A percentile compares a stretch with the other conserved stretches of the same genome.
phyloP scores from a whole-genome alignment of 2,113 vertebrate genomes.

The Tragulus kanchil region DNA sequence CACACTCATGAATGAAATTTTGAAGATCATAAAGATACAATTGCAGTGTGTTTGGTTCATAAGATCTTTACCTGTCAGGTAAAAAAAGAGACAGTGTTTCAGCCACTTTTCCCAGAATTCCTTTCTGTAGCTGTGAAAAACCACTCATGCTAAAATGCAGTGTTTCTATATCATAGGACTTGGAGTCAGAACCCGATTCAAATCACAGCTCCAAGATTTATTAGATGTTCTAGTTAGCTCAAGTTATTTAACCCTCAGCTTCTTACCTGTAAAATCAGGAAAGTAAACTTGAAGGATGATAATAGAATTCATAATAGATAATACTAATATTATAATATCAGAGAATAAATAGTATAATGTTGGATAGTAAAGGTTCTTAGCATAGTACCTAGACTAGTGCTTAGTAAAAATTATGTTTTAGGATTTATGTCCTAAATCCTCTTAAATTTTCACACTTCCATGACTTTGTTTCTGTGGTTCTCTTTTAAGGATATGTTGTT shows the following conservation, averaged over 20 bases:
- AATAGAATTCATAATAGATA: neutral
- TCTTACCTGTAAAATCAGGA: neutral
- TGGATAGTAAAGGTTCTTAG: neutral
- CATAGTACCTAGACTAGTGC: neutral
- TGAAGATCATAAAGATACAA: conserved; percentile 21
- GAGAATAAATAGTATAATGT: neutral
- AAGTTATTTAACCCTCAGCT: neutral
- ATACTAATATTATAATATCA: neutral
- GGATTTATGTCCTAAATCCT: neutral
- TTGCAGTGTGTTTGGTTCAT: neutral
- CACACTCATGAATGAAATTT: neutral
- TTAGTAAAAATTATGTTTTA: neutral
- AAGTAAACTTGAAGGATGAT: neutral
- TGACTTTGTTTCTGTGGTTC: neutral
- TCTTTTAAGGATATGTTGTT: neutral
- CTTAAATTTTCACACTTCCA: neutral
- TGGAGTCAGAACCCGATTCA: neutral
- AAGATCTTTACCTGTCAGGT: neutral
- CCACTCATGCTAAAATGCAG: neutral
- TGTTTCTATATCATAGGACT: neutral
- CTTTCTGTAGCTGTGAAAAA: neutral
- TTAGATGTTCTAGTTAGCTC: neutral
- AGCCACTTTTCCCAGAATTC: neutral
- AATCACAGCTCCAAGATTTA: neutral
- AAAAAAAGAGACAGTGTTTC: neutral